Evolutionary conservation across 2,797 vertebrate species (phyloP).

Genomic region (Acanthurus leucopareius): DNA sequence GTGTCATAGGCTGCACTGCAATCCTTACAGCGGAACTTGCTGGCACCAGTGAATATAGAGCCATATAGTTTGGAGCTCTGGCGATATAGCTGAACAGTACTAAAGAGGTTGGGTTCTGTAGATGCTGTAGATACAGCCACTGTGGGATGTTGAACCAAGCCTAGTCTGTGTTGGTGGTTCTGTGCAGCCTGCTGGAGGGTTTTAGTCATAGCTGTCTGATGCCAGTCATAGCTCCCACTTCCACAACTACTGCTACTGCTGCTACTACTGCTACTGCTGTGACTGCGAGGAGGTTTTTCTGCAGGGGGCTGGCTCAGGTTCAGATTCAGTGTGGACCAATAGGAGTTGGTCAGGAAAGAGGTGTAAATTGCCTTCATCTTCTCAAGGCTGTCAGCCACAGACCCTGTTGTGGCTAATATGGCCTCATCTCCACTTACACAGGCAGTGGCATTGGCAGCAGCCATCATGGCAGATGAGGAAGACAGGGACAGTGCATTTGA

Average conservation of each 20-base stretch:
- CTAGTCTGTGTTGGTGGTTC: conserved; percentile 84
- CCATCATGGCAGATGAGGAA: conserved; percentile 78
- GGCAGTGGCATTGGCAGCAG: conserved; percentile 54
- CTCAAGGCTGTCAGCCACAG: conserved; percentile 95
- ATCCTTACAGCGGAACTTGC: conserved; percentile 99
- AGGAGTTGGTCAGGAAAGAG: conserved; percentile 98
- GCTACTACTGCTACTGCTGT: conserved; percentile 95
- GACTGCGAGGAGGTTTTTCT: conserved; percentile 91
- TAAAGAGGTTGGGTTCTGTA: conserved; percentile 92
- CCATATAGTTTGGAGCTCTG: conserved; percentile 99
- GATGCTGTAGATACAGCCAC: conserved; percentile 63
- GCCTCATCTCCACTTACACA: conserved; percentile 87
- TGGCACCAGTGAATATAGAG: conserved; percentile 99
- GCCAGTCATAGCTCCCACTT: conserved; percentile 97
- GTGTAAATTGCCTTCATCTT: conserved; percentile 99
- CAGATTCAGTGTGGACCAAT: conserved; percentile 97
- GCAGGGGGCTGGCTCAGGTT: conserved; percentile 92
- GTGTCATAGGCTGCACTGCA: conserved; percentile 98
- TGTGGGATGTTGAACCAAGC: conserved; percentile 69
- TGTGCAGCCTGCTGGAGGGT: conserved; percentile 96
- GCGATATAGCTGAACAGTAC: conserved; percentile 97
- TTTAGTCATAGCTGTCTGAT: conserved; percentile 98
- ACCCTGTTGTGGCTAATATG: conserved; percentile 69
- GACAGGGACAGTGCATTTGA: conserved; percentile 71
- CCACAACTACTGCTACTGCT: conserved; percentile 97